These are phyloP conservation scores for Rhipidura dahli DNA, from an alignment of 2,113 vertebrate genomes.

Conservation along the genomic window DNA sequence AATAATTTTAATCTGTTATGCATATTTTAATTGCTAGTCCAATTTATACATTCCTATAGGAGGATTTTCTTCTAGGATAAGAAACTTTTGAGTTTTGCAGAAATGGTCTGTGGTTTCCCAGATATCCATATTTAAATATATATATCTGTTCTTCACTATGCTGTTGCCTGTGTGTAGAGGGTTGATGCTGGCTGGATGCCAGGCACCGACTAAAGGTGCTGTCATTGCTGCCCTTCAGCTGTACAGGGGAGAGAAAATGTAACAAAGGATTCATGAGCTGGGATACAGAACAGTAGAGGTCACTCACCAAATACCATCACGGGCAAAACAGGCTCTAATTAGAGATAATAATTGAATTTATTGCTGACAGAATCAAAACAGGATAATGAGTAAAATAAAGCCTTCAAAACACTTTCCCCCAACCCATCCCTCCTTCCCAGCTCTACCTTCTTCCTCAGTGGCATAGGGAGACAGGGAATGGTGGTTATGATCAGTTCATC, in stretches of 20 bases:
- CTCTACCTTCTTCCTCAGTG: not conserved
- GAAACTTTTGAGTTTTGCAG: not conserved
- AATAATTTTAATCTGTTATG: not conserved
- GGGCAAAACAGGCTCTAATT: not conserved
- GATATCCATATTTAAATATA: not conserved
- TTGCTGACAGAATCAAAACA: not conserved
- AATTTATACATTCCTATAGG: not conserved
- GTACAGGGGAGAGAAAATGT: not conserved
- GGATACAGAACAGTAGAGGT: not conserved
- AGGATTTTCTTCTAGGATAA: not conserved
- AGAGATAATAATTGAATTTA: not conserved
- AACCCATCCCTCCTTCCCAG: too few relatives aligned
- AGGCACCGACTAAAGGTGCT: not conserved
- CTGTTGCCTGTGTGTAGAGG: not conserved
- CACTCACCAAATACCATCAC: not conserved
- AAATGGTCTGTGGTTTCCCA: not conserved
- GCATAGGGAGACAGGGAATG: not conserved
- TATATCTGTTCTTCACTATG: accelerated
- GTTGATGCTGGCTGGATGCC: not conserved
- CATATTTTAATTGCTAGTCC: not conserved
- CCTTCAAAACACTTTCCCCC: not conserved
- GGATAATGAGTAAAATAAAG: not conserved
- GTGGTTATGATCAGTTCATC: not conserved
- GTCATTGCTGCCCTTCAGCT: not conserved
- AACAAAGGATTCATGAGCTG: not conserved